Evolutionary conservation across 2,113 vertebrate genomes (phyloP).

Genomic region (Passer montanus): DNA sequence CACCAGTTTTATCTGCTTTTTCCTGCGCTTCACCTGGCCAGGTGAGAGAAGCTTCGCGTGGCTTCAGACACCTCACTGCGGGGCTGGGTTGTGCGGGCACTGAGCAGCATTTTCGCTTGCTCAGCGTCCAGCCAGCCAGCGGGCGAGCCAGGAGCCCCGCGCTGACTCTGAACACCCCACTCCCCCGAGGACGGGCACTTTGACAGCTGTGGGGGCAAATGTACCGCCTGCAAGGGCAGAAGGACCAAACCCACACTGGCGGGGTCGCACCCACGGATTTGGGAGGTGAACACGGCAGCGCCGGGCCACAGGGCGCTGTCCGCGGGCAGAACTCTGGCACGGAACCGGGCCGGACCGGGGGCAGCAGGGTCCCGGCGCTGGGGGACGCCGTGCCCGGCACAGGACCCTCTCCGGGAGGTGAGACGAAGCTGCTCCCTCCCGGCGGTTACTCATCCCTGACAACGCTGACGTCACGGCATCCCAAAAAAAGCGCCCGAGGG

Average conservation of each 20-base stretch:
- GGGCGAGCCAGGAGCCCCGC: accelerated
- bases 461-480: conserved; percentile 65
- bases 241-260: neutral
- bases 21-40: neutral
- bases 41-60: neutral
- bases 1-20: neutral
- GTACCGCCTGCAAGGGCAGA: neutral
- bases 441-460: conserved; percentile 70
- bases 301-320: neutral
- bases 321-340: accelerated
- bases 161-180: accelerated
- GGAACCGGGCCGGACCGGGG: neutral
- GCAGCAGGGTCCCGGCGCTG: neutral
- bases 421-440: neutral
- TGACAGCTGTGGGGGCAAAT: accelerated
- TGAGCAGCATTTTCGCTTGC: accelerated
- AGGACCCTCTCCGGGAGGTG: neutral
- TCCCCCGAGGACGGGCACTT: neutral
- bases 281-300: no score
- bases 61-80: accelerated
- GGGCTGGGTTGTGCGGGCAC: no score
- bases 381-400: neutral
- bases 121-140: accelerated
- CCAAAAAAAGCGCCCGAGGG: conserved; percentile 35
- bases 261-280: accelerated